A percentile compares a stretch with the other conserved stretches of the same genome.
Conservation (phyloP, 30 jellyfish, hydroid and myxozoan genomes). For the Chironex yamaguchii region DNA sequence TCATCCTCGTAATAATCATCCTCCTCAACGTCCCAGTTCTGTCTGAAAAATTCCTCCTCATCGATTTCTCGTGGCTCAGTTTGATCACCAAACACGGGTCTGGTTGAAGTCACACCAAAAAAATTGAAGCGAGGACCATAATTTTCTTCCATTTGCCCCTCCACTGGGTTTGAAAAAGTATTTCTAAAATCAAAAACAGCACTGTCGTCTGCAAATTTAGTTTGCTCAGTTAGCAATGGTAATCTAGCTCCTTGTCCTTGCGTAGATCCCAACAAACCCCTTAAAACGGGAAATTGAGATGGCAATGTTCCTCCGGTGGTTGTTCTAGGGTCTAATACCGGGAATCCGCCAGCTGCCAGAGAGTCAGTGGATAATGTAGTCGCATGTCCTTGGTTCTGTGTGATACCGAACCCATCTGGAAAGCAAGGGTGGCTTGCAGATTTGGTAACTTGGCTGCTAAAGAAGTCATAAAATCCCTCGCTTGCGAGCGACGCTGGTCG, state of each 20-base stretch:
- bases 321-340: neutral
- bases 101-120: neutral
- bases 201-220: conserved; percentile 49
- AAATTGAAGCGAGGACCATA: neutral
- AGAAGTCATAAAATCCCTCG: neutral
- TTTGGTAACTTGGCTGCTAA: neutral
- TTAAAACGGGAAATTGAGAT: neutral
- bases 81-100: neutral
- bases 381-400: neutral
- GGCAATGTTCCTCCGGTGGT: neutral
- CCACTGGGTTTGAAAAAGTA: conserved; percentile 36
- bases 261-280: neutral
- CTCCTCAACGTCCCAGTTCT: conserved; percentile 71
- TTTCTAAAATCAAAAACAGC: conserved; percentile 15
- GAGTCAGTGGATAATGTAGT: neutral
- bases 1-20: conserved; percentile 80
- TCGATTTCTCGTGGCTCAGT: conserved; percentile 17
- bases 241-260: neutral
- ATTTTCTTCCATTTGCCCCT: neutral
- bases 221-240: conserved; percentile 40
- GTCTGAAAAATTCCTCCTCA: conserved; percentile 61
- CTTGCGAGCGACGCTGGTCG: neutral
- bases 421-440: neutral
- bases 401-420: neutral
- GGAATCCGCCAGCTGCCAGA: neutral